These are phyloP conservation scores for Andrena hattorfiana DNA, from an alignment of 2,888 invertebrate genomes.

Conservation along the genomic window DNA sequence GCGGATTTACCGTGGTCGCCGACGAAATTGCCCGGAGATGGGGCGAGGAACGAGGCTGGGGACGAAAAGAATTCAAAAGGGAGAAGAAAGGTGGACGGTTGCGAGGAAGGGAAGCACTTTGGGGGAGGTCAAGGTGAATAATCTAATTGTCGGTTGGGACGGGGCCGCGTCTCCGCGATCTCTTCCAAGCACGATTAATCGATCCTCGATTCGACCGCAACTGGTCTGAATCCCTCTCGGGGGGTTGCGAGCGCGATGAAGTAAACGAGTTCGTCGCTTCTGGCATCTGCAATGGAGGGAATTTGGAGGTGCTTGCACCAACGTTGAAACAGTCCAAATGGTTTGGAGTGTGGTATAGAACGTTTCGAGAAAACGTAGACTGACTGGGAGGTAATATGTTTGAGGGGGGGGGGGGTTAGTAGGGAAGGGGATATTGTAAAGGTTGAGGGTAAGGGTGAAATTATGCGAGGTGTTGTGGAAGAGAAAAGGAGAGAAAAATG, in stretches of 20 bases:
- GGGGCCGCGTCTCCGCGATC: slow-evolving; percentile 2
- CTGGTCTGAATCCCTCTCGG: slow-evolving; percentile 15
- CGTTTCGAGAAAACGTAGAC: too few relatives aligned
- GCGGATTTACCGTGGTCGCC: slow-evolving; percentile 49
- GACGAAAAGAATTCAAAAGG: slow-evolving; percentile 32
- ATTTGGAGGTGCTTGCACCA: neutral
- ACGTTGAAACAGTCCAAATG: too few relatives aligned
- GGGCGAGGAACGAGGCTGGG: slow-evolving; percentile 16
- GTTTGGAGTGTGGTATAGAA: too few relatives aligned
- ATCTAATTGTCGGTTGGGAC: slow-evolving; percentile 27
- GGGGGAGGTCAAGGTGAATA: slow-evolving; percentile 58
- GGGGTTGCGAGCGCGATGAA: slow-evolving; percentile 13
- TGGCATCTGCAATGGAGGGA: neutral
- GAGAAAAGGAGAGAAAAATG: too few relatives aligned
- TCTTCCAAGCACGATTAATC: slow-evolving; percentile 28
- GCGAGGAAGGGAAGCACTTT: neutral
- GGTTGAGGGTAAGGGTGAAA: too few relatives aligned
- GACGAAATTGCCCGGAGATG: slow-evolving; percentile 43
- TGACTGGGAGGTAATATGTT: too few relatives aligned
- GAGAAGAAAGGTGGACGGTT: neutral
- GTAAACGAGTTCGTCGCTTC: slow-evolving; percentile 6
- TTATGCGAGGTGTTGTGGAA: too few relatives aligned
- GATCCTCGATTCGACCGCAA: neutral
- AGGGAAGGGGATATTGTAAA: too few relatives aligned
- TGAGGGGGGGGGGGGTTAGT: too few relatives aligned